A percentile compares a stretch with the other conserved stretches of the same genome.
Conservation (phyloP, 2,888 invertebrate species). For the Hanleya hanleyi region DNA sequence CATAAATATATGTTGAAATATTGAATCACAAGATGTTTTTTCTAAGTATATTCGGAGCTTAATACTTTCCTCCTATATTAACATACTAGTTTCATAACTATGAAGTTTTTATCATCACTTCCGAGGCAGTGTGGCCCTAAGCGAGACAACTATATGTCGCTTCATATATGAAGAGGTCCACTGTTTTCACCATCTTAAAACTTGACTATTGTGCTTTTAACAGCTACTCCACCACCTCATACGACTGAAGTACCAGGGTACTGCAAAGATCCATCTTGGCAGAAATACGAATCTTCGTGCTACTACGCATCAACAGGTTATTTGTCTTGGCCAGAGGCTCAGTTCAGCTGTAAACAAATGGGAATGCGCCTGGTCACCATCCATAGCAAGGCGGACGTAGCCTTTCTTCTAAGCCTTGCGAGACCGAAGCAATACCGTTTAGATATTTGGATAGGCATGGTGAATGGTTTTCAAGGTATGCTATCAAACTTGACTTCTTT, state of each 20-base stretch:
- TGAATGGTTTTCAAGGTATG: not conserved
- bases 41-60: too few species aligned
- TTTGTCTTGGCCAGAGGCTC: not conserved
- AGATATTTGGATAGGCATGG: not conserved
- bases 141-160: too few species aligned
- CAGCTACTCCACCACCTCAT: not conserved
- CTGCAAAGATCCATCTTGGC: not conserved
- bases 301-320: not conserved
- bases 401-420: not conserved
- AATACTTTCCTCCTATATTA: too few species aligned
- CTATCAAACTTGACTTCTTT: too few species aligned
- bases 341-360: not conserved
- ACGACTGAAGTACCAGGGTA: not conserved
- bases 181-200: too few species aligned
- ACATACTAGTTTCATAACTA: too few species aligned
- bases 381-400: not conserved
- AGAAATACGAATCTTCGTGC: not conserved
- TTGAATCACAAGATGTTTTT: too few species aligned
- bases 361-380: conserved; percentile 1
- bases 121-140: too few species aligned
- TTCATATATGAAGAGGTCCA: too few species aligned
- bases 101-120: too few species aligned
- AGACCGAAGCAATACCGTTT: not conserved
- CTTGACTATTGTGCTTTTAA: too few species aligned
- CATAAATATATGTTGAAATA: too few species aligned